Evolutionary conservation across 2,888 invertebrate genomes (phyloP), one percentile per base, ranked within the genome.

Genomic region (Megastigmus dorsalis): DNA sequence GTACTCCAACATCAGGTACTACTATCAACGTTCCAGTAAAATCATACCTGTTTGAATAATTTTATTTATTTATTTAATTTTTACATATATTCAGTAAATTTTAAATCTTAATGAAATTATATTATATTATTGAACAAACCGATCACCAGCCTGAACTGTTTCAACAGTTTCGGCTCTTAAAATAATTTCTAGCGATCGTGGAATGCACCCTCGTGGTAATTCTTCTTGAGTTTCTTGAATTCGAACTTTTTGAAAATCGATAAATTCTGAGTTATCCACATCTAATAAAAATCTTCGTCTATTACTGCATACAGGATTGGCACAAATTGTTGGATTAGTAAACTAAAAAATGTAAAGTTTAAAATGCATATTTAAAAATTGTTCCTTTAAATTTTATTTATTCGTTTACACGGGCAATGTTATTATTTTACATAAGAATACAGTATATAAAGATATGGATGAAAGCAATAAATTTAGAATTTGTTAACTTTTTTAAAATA

Each of bases 191-290:
- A 99, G 92, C 74, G 97, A 97, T 43, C 99, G 91, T 0, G 99
- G 99, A 82, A 99, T 98, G 84, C 97, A 96, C 3, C 99, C 99
- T 54, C 98, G 90, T 0, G 99, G 99, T 36, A 99, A 89, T 87
- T 99, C 99, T 0, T 97, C 93, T 88, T 99, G 99, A 0, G 97
- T 97, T 89, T 99, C 99, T 88, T 99, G 99, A 79, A 99, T 95
- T 68, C 98, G 92, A 2, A 97, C 94, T 90, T 99, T 99, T 90
- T 99, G 99, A 87, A 99, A 99, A 89, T 99, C 99, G 0, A 99
- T 95, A 89, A 99, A 99, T 23, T 93, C 89, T 0, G 98, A 98
- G 86, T 97, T 97, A 88, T 97, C 96, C 6, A 97, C 93, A 83
- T 99, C 96, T 77, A 99, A 89, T 90, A 94, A 92, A 86, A 99